phyloP scores from a whole-genome alignment of 1,140 invertebrate genomes.

The Drosophila tropicalis region DNA sequence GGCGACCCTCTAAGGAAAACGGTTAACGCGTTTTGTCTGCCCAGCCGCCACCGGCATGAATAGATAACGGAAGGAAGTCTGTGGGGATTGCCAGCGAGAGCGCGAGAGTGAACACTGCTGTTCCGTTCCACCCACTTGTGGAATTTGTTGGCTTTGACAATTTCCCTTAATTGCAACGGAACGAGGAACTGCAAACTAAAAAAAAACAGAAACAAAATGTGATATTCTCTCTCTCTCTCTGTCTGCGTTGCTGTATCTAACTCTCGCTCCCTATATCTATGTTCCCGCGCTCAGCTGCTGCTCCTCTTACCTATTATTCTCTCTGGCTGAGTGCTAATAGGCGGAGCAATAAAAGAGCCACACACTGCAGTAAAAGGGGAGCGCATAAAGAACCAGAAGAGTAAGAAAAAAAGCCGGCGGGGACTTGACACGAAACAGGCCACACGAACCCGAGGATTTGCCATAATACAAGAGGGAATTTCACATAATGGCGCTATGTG shows the following conservation, averaged over 20 bases:
- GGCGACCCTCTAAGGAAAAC: slow-evolving; percentile 40
- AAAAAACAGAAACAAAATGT: slow-evolving; percentile 37
- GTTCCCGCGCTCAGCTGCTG: background rate
- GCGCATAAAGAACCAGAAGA: background rate
- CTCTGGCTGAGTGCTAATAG: slow-evolving; percentile 64
- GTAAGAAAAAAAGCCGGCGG: slow-evolving; percentile 2
- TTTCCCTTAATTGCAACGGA: slow-evolving; percentile 75
- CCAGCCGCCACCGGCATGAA: slow-evolving; percentile 9
- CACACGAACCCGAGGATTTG: slow-evolving; percentile 27
- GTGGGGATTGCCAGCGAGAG: background rate
- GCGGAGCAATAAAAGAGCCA: slow-evolving; percentile 71
- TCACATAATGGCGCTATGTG: background rate
- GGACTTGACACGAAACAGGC: slow-evolving; percentile 52
- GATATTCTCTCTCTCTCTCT: slow-evolving; percentile 26
- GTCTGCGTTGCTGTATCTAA: background rate
- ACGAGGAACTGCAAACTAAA: slow-evolving; percentile 12
- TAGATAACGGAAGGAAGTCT: slow-evolving; percentile 22
- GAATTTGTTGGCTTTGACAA: slow-evolving; percentile 72
- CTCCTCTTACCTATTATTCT: background rate
- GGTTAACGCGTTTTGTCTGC: slow-evolving; percentile 68
- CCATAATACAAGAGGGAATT: background rate
- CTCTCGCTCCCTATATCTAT: background rate
- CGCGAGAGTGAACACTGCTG: slow-evolving; percentile 20
- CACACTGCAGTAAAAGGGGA: slow-evolving; percentile 31
- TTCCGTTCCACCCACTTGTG: slow-evolving; percentile 66